These are phyloP conservation scores for Papilio dardanus DNA, from an alignment of 1,140 invertebrate genomes.

Conservation along the genomic window DNA sequence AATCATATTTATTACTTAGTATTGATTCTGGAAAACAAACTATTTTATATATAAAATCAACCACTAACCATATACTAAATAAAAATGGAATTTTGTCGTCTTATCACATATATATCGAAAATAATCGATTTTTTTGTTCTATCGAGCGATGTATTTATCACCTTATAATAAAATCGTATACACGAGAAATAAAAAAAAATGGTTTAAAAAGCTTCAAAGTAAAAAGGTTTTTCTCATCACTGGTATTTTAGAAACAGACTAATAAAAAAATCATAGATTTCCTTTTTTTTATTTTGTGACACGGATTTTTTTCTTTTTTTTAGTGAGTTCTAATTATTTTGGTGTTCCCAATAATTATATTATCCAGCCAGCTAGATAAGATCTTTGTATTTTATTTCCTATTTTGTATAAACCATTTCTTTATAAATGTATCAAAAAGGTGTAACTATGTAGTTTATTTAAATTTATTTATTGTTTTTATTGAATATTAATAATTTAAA, in stretches of 20 bases:
- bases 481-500: not conserved
- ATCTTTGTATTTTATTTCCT: not conserved
- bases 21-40: conserved; percentile 38
- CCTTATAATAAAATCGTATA: too few species aligned
- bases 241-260: too few species aligned
- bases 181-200: too few species aligned
- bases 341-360: too few species aligned
- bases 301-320: too few species aligned
- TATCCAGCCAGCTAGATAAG: not conserved
- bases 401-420: not conserved
- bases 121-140: conserved; percentile 1
- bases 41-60: not conserved
- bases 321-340: too few species aligned
- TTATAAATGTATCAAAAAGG: not conserved
- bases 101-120: conserved; percentile 49
- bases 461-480: not conserved
- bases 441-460: not conserved
- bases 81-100: conserved; percentile 60
- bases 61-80: conserved; percentile 51
- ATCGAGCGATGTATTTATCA: too few species aligned
- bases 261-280: too few species aligned
- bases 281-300: too few species aligned
- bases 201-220: too few species aligned
- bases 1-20: too few species aligned
- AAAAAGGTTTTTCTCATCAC: too few species aligned